Conservation (phyloP, 2,888 invertebrate species). For the Philereme transversata region DNA sequence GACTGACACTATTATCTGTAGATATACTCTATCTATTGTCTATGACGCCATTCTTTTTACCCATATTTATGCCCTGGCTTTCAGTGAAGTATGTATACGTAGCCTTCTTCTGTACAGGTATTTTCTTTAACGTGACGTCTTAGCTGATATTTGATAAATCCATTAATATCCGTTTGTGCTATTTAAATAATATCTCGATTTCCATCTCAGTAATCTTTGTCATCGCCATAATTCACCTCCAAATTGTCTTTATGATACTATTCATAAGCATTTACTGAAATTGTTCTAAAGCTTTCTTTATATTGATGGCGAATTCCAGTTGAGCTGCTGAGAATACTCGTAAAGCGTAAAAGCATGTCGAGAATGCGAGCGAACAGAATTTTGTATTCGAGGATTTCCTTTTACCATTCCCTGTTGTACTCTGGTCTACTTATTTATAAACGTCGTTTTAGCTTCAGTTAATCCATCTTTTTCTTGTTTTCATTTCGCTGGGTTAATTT, state of each 20-base stretch:
- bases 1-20: slow-evolving; percentile 19
- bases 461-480: too few species aligned
- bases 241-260: slow-evolving; percentile 24
- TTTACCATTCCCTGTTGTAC: slow-evolving; percentile 47
- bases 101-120: background rate
- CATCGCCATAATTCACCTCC: slow-evolving; percentile 14
- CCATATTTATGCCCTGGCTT: background rate
- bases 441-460: too few species aligned
- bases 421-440: background rate
- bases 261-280: slow-evolving; percentile 20
- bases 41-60: background rate
- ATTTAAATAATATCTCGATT: background rate
- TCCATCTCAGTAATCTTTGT: slow-evolving; percentile 8
- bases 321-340: slow-evolving; percentile 3
- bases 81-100: background rate
- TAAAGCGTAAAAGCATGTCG: slow-evolving; percentile 19
- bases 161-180: background rate
- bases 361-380: slow-evolving; percentile 21
- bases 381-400: slow-evolving; percentile 35
- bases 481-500: too few species aligned
- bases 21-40: slow-evolving; percentile 1
- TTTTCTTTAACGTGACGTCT: background rate
- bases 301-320: slow-evolving; percentile 18
- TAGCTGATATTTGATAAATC: background rate
- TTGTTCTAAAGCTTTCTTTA: slow-evolving; percentile 18